Evolutionary conservation across 2,888 invertebrate species (phyloP).

Genomic region (Drosophila neonasuta): DNA sequence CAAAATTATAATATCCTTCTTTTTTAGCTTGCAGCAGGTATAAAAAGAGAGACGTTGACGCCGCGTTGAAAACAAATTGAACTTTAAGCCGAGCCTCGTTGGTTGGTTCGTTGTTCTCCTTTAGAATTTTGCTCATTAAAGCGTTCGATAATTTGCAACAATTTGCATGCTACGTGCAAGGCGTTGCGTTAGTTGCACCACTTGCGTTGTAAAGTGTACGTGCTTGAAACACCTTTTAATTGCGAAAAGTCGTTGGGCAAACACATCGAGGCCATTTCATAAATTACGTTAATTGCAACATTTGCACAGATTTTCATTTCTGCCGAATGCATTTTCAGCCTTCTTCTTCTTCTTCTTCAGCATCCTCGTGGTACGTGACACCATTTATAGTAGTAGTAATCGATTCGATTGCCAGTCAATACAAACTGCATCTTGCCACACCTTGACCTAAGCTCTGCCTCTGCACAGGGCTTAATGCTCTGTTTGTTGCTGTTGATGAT

Average conservation of each 20-base stretch:
- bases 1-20: too few relatives aligned
- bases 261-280: slow-evolving; percentile 52
- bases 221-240: slow-evolving; percentile 60
- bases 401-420: slow-evolving; percentile 3
- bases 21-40: too few relatives aligned
- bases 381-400: not conserved
- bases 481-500: not conserved
- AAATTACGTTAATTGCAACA: slow-evolving; percentile 72
- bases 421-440: not conserved
- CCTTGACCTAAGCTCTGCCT: not conserved
- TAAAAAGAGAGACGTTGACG: slow-evolving; percentile 3
- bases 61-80: slow-evolving; percentile 11
- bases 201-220: slow-evolving; percentile 40
- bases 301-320: slow-evolving; percentile 52
- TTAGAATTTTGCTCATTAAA: slow-evolving; percentile 60
- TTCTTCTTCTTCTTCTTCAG: too few relatives aligned
- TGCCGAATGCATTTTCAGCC: slow-evolving; percentile 16
- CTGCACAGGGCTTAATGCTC: not conserved
- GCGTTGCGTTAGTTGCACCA: slow-evolving; percentile 9
- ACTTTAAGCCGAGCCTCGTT: slow-evolving; percentile 6
- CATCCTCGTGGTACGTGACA: slow-evolving; percentile 36
- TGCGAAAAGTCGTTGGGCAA: slow-evolving; percentile 49
- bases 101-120: not conserved
- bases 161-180: slow-evolving; percentile 67
- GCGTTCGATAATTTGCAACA: slow-evolving; percentile 69